Evolutionary conservation across 2,888 invertebrate species (phyloP).

Genomic region (Baccha elongata): DNA sequence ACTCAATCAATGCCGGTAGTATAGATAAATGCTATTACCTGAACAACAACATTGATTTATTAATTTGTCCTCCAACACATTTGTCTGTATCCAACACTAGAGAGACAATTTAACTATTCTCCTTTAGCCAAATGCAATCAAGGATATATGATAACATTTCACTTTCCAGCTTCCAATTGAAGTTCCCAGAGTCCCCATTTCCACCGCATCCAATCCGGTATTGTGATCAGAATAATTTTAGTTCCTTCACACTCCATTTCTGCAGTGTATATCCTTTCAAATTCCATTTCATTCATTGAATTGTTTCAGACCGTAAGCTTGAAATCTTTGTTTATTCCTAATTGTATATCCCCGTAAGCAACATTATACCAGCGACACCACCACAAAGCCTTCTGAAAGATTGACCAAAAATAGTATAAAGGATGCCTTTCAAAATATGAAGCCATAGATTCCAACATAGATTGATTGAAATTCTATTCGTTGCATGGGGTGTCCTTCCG

Average conservation of each 20-base stretch:
- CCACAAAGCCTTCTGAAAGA: constrained; percentile 7
- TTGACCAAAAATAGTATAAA: background rate
- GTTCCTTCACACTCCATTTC: constrained; percentile 8
- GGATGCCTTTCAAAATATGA: constrained; percentile 20
- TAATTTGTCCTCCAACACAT: background rate
- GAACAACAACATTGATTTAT: background rate
- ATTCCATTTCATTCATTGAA: constrained; percentile 60
- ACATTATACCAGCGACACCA: background rate
- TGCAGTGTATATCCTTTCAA: constrained; percentile 16
- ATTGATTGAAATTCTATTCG: constrained; percentile 60
- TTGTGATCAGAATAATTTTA: constrained; percentile 40
- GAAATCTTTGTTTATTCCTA: constrained; percentile 60
- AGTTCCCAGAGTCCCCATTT: constrained; percentile 3
- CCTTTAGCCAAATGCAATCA: constrained; percentile 49
- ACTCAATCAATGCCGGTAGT: background rate
- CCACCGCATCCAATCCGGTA: constrained; percentile 7
- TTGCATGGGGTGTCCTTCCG: background rate
- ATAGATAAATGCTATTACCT: background rate
- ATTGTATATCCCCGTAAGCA: constrained; percentile 39
- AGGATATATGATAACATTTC: constrained; percentile 65
- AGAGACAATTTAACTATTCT: background rate
- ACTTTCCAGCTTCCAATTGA: constrained; percentile 49
- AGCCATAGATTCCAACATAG: constrained; percentile 26
- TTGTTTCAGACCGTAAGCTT: constrained; percentile 44
- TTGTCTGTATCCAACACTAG: background rate